These are phyloP conservation scores for Anthonomus grandis DNA, from an alignment of 1,140 invertebrate species.

Conservation along the genomic window DNA sequence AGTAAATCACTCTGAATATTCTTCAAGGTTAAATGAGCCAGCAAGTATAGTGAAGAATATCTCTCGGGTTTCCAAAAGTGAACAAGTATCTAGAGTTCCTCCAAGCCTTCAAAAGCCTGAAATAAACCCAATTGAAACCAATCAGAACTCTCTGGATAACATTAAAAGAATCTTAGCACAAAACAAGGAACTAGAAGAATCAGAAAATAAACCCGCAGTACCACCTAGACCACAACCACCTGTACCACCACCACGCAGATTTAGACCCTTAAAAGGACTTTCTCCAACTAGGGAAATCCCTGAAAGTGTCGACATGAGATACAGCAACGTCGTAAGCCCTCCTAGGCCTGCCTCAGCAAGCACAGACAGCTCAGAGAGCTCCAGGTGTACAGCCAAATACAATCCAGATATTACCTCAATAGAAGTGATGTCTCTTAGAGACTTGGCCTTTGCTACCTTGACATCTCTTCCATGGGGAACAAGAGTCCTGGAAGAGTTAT, in stretches of 20 bases:
- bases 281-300: constrained; percentile 2
- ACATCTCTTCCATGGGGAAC: constrained; percentile 62
- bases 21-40: no score
- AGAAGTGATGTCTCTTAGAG: constrained; percentile 47
- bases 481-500: constrained; percentile 62
- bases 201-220: not conserved
- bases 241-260: constrained; percentile 9
- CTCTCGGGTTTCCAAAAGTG: no score
- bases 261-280: not conserved
- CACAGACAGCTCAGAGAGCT: constrained; percentile 50
- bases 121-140: constrained; percentile 7
- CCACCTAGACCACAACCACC: constrained; percentile 6
- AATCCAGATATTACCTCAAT: constrained; percentile 47
- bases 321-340: constrained; percentile 31
- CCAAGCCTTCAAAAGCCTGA: no score
- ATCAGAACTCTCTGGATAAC: not conserved
- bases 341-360: constrained; percentile 42
- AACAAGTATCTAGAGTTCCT: no score
- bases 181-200: not conserved
- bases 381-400: constrained; percentile 55
- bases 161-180: not conserved
- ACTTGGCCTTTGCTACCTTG: constrained; percentile 62
- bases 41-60: no score
- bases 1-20: no score
- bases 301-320: constrained; percentile 15